Percentiles rank a stretch among this genome's conserved stretches.
Conservation (phyloP, 2,888 invertebrate genomes). For the Nudaria mundana region DNA sequence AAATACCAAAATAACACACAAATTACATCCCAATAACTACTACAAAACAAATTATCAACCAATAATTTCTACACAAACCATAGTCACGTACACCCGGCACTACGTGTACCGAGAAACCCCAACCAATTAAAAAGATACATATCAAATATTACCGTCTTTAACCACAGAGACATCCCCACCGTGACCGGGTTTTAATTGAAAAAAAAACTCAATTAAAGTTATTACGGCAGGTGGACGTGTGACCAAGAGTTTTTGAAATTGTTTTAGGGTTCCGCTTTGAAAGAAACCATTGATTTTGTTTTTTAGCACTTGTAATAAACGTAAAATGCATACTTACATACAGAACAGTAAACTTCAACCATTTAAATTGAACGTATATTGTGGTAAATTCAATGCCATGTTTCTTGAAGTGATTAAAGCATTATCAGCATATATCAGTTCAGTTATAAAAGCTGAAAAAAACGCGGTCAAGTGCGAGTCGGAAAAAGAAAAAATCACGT, state of each 20-base stretch:
- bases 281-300: neutral
- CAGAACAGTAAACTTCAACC: too few species aligned
- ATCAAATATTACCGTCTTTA: slow-evolving; percentile 36
- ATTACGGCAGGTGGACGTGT: slow-evolving; percentile 52
- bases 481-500: too few species aligned
- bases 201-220: slow-evolving; percentile 58
- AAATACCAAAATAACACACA: too few species aligned
- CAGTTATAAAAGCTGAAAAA: too few species aligned
- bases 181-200: slow-evolving; percentile 42
- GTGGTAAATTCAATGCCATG: too few species aligned
- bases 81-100: slow-evolving; percentile 23
- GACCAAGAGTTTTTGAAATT: slow-evolving; percentile 30
- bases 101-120: slow-evolving; percentile 36
- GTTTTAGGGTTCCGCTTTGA: slow-evolving; percentile 21
- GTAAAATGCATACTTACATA: too few species aligned
- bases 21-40: slow-evolving; percentile 12
- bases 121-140: slow-evolving; percentile 52
- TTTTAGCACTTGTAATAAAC: too few species aligned
- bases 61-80: slow-evolving; percentile 11
- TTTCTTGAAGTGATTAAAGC: too few species aligned
- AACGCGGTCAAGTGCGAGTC: too few species aligned
- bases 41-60: slow-evolving; percentile 4
- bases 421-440: too few species aligned
- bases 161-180: slow-evolving; percentile 45
- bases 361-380: too few species aligned